Evolutionary conservation across 2,888 invertebrate species (phyloP), one percentile per base, ranked within the genome.

Genomic region (Oscheius sp.): DNA sequence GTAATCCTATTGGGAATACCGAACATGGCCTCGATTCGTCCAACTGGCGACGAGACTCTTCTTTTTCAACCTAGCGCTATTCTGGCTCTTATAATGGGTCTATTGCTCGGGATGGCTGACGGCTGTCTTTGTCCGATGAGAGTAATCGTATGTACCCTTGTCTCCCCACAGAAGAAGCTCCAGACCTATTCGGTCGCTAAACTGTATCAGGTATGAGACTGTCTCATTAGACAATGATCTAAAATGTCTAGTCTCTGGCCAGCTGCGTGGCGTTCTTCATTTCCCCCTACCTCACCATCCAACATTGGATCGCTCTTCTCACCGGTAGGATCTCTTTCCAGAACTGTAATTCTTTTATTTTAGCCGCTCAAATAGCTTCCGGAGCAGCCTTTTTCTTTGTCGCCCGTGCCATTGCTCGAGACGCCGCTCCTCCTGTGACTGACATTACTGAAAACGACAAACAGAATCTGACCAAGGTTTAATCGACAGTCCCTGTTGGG

Each of bases 161-260:
- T 59, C 11, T 63, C 59, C 5, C 73, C 73, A 13, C 57, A 73
- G 53, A 63, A 65, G 65, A 63, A 59, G 47, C 65, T 73, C 21
- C 73, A 73, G 47, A 58, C 65, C 37, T 73, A 73, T 33, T 73
- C 73, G 9, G 73, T 65, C 9, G 73, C 73, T 37, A 73, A 73
- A 48, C 57, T 73, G 10, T 73, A 58, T 37, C 73, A 73, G 65
- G 72, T 72, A 62, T 21, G 21, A 21, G 21, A 21, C 2, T 11
- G 2, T 50, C 3, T 29, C 1, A 11, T 5, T 5, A 42, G 55
- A 29, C 9, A 21, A 1, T 9, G 9, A 33, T 32, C 5, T 2
- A 42, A 35, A 60, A 13, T 47, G 4, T 72, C n/a, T 35, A 72
- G 72, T 73, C 73, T 5, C 48, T 73, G 55, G 73, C 73, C 35